A percentile compares a stretch with the other conserved stretches of the same genome.
Conservation (phyloP, 2,797 vertebrate species). For the Brachyrhaphis roseni region DNA sequence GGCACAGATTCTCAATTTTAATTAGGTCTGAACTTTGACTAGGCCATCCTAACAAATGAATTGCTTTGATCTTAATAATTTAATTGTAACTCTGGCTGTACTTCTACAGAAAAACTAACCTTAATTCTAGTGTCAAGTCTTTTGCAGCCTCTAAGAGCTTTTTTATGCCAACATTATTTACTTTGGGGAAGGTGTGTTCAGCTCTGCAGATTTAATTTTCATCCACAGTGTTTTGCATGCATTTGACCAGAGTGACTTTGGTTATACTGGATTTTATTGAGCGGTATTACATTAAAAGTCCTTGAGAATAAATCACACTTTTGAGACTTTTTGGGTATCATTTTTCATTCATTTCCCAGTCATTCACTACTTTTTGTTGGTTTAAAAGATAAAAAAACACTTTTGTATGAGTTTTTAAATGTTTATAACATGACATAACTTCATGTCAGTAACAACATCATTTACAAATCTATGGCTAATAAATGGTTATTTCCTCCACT, state of each 20-base stretch:
- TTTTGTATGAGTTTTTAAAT: background rate
- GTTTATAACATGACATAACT: constrained; percentile 9
- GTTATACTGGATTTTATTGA: background rate
- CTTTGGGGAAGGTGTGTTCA: background rate
- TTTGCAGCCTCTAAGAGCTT: background rate
- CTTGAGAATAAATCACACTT: background rate
- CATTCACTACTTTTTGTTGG: background rate
- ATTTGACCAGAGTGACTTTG: background rate
- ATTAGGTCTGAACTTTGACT: background rate
- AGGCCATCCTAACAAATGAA: background rate
- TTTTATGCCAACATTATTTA: background rate
- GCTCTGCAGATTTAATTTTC: background rate
- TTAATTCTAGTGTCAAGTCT: background rate
- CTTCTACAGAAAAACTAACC: background rate
- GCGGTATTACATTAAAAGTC: background rate
- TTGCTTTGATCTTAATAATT: background rate
- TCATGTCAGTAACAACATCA: constrained; percentile 22
- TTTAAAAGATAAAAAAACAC: background rate
- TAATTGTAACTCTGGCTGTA: background rate
- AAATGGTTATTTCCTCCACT: constrained; percentile 46
- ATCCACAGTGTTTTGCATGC: background rate
- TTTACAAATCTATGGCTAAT: constrained; percentile 28
- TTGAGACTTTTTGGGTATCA: background rate
- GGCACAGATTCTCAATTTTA: background rate
- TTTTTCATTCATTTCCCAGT: background rate